phyloP scores from a whole-genome alignment of 2,113 vertebrate genomes.

The Scolopax mira region DNA sequence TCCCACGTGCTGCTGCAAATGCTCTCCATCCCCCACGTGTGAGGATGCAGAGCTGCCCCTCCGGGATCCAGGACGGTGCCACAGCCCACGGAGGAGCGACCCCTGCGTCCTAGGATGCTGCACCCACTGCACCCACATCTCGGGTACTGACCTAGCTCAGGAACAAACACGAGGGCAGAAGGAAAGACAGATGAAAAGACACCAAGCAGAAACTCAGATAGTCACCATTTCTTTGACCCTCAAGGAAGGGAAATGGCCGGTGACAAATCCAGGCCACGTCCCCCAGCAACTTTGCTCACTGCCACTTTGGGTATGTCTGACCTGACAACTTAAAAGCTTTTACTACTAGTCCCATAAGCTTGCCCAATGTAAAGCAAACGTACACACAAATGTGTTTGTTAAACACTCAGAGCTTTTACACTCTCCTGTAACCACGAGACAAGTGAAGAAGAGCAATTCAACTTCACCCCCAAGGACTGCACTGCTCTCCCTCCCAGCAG shows the following conservation, averaged over 20 bases:
- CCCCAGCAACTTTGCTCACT: background rate
- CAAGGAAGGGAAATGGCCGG: background rate
- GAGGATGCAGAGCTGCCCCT: background rate
- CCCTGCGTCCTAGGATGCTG: background rate
- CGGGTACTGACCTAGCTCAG: rapidly evolving
- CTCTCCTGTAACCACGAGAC: background rate
- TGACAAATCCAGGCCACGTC: rapidly evolving
- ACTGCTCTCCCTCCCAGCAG: no score
- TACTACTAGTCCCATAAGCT: background rate
- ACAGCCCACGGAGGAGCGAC: rapidly evolving
- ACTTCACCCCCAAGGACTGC: background rate
- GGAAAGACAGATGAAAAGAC: background rate
- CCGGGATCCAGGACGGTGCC: rapidly evolving
- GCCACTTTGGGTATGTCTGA: background rate
- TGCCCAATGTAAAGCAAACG: background rate
- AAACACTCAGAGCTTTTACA: background rate
- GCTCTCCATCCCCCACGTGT: rapidly evolving
- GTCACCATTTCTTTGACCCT: background rate
- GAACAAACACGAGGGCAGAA: background rate
- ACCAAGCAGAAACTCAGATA: background rate
- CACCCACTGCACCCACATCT: background rate
- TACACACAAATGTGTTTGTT: background rate
- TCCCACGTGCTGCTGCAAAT: background rate
- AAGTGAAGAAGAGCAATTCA: background rate
- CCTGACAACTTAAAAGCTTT: background rate